Evolutionary conservation across 2,888 invertebrate species (phyloP).

Genomic region (Ischnura elegans): DNA sequence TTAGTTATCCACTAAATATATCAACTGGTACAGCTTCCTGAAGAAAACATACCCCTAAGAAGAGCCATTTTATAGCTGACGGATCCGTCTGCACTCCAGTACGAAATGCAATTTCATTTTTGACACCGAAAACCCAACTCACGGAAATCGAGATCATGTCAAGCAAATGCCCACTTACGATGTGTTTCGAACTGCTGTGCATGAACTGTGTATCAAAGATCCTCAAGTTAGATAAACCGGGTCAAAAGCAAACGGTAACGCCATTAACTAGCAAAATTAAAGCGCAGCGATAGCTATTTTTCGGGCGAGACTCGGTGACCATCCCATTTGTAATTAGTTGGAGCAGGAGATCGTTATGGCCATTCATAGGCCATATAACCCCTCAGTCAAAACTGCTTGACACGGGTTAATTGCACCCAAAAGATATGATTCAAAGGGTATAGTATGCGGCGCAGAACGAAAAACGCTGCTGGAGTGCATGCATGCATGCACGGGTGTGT

Average conservation of each 20-base stretch:
- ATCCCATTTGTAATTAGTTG: neutral
- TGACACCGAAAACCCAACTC: neutral
- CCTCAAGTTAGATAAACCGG: neutral
- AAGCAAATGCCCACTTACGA: neutral
- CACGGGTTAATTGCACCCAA: constrained; percentile 1
- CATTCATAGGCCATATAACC: neutral
- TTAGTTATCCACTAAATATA: too few species aligned
- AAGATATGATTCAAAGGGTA: constrained; percentile 20
- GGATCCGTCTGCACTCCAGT: too few species aligned
- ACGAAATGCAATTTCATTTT: too few species aligned
- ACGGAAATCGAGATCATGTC: neutral
- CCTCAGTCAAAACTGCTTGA: constrained; percentile 1
- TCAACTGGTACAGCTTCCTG: too few species aligned
- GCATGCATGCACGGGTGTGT: neutral
- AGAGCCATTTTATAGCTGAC: too few species aligned
- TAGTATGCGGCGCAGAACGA: neutral
- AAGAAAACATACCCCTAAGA: too few species aligned
- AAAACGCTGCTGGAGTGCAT: neutral
- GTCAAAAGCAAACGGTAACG: neutral
- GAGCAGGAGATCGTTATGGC: neutral
- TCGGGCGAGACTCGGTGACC: neutral
- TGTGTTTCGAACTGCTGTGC: neutral
- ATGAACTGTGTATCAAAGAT: neutral
- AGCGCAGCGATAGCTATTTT: neutral
- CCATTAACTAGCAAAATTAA: neutral